A percentile compares a stretch with the other conserved stretches of the same genome.
Conservation (phyloP, 2,797 vertebrate genomes). For the Trematomus bernacchii region DNA sequence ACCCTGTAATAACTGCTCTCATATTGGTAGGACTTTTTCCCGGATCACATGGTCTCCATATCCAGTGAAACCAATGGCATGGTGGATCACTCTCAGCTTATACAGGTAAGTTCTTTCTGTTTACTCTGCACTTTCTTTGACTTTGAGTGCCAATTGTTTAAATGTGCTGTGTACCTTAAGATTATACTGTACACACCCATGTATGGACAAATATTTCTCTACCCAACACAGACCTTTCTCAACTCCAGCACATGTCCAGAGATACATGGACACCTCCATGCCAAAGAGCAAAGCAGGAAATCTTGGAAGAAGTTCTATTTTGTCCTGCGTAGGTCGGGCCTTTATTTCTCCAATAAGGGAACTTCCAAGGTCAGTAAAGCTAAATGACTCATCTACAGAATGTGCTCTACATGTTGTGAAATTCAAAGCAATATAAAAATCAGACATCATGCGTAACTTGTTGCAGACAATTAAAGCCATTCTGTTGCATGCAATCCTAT, state of each 20-base stretch:
- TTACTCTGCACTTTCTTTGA: conserved; percentile 21
- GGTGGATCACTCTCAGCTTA: conserved; percentile 89
- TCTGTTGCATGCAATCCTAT: background rate
- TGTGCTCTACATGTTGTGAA: background rate
- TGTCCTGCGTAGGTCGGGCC: conserved; percentile 95
- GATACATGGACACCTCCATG: conserved; percentile 94
- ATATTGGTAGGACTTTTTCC: conserved; percentile 92
- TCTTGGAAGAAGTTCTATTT: conserved; percentile 97
- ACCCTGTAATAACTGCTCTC: conserved; percentile 46
- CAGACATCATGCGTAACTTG: background rate
- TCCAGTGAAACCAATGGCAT: conserved; percentile 89
- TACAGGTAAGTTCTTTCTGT: conserved; percentile 87
- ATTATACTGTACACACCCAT: conserved; percentile 8
- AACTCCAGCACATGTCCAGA: conserved; percentile 96
- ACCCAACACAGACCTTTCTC: conserved; percentile 91
- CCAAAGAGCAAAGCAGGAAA: conserved; percentile 95
- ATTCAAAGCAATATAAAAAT: background rate
- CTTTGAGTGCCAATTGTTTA: conserved; percentile 14
- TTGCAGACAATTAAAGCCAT: background rate
- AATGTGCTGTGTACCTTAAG: conserved; percentile 26
- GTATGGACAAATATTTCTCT: conserved; percentile 43
- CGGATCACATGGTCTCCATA: conserved; percentile 95
- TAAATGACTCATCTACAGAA: background rate
- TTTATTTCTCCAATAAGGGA: conserved; percentile 98
- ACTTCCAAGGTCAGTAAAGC: conserved; percentile 92